phyloP scores from a whole-genome alignment of 2,113 vertebrate genomes.

The Chitala chitala region DNA sequence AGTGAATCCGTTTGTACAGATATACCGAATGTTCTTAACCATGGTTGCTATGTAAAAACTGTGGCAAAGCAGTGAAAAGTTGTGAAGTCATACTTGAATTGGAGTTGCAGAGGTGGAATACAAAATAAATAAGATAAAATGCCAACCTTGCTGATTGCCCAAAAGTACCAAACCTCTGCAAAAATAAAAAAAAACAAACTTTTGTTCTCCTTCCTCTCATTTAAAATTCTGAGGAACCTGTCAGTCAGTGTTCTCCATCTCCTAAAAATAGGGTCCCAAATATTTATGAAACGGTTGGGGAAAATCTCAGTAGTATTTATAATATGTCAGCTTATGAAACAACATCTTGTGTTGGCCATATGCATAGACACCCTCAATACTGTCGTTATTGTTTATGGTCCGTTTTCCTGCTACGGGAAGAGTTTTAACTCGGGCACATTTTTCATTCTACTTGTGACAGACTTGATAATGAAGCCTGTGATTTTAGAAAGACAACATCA shows the following conservation, averaged over 20 bases:
- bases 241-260: neutral
- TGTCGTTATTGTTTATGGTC: neutral
- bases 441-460: conserved; percentile 27
- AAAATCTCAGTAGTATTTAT: neutral
- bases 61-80: too few relatives aligned
- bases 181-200: neutral
- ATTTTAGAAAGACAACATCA: conserved; percentile 22
- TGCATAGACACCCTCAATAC: neutral
- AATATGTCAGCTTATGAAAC: too few relatives aligned
- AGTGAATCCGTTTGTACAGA: too few relatives aligned
- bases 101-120: neutral
- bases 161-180: neutral
- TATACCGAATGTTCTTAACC: too few relatives aligned
- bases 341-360: neutral
- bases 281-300: neutral
- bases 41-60: too few relatives aligned
- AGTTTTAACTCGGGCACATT: neutral
- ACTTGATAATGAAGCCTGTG: conserved; percentile 31
- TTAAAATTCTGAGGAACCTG: neutral
- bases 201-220: neutral
- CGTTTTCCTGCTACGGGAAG: neutral
- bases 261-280: neutral
- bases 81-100: too few relatives aligned
- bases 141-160: neutral
- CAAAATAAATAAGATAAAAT: neutral